phyloP scores from a whole-genome alignment of 2,113 vertebrate genomes.

The Smithornis capensis region DNA sequence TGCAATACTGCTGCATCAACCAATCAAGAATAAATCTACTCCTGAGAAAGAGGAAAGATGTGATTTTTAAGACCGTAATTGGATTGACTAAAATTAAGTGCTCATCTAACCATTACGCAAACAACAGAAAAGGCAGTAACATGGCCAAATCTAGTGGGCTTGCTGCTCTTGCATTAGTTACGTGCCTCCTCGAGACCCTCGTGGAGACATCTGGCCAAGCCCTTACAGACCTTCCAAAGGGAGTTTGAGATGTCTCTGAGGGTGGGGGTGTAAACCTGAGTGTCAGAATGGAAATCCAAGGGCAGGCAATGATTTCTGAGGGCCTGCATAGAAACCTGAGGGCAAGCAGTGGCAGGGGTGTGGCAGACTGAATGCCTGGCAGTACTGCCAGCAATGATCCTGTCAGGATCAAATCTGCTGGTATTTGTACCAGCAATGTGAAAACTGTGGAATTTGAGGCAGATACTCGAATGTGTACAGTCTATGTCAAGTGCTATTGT shows the following conservation, averaged over 20 bases:
- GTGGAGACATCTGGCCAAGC: neutral
- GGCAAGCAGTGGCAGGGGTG: too few species aligned
- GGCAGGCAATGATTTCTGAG: neutral
- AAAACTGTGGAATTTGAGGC: neutral
- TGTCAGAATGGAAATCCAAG: neutral
- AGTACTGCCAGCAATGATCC: neutral
- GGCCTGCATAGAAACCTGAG: neutral
- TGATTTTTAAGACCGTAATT: neutral
- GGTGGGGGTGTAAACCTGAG: neutral
- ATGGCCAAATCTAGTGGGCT: neutral
- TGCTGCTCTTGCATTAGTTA: neutral
- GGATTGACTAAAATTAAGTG: neutral
- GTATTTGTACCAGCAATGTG: neutral
- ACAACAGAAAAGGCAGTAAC: neutral
- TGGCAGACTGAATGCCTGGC: accelerated
- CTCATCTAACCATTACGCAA: neutral
- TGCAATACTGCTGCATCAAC: neutral
- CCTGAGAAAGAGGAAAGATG: neutral
- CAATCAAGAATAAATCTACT: neutral
- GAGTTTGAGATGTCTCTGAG: neutral
- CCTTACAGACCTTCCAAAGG: neutral
- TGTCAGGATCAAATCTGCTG: accelerated
- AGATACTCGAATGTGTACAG: neutral
- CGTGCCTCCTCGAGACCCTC: too few species aligned
- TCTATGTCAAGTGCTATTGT: neutral